phyloP scores from a whole-genome alignment of 1,140 invertebrate genomes.

The Pantala flavescens region DNA sequence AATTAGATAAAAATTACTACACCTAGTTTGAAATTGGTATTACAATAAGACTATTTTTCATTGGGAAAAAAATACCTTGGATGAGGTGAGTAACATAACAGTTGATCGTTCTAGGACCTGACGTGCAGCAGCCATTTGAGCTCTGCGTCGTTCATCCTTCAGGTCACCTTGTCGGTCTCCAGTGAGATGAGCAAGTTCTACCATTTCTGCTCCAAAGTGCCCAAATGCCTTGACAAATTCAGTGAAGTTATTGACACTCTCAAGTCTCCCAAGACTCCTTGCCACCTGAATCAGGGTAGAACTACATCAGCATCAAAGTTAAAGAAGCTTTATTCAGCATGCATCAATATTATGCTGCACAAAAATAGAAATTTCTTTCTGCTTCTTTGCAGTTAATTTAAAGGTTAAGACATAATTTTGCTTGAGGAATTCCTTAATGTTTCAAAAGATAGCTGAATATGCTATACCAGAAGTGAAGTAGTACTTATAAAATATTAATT shows the following conservation, averaged over 20 bases:
- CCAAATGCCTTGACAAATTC: slow-evolving; percentile 99
- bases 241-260: slow-evolving; percentile 92
- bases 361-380: slow-evolving; percentile 10
- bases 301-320: slow-evolving; percentile 11
- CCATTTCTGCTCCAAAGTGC: slow-evolving; percentile 97
- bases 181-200: slow-evolving; percentile 90
- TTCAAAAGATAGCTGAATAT: no score
- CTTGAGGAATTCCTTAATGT: no score
- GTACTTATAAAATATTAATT: no score
- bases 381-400: no score
- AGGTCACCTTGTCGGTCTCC: slow-evolving; percentile 73
- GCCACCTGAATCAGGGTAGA: slow-evolving; percentile 46
- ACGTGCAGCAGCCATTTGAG: slow-evolving; percentile 90
- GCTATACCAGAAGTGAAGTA: no score
- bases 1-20: no score
- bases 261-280: slow-evolving; percentile 71
- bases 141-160: slow-evolving; percentile 87
- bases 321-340: no score
- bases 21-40: no score
- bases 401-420: no score
- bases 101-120: slow-evolving; percentile 95
- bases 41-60: no score
- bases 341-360: no score
- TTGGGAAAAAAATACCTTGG: slow-evolving; percentile 53
- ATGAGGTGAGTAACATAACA: slow-evolving; percentile 93